phyloP scores from a whole-genome alignment of 1,140 invertebrate species.

The Pomacea maculata region DNA sequence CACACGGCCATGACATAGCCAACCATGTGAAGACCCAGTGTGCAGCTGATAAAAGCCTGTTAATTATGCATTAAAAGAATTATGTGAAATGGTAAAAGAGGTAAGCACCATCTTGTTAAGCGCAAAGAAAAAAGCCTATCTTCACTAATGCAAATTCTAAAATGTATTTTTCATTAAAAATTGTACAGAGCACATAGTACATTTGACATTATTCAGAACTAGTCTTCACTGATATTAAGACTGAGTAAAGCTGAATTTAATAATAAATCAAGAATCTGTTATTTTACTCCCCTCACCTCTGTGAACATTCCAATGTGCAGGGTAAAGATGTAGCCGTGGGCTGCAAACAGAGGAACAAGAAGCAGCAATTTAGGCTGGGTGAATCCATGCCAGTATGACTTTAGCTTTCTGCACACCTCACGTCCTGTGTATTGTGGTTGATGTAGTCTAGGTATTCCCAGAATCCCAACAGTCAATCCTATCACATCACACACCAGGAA shows the following conservation, averaged over 20 bases:
- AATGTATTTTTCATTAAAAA: background rate
- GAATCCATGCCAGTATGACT: slow-evolving; percentile 17
- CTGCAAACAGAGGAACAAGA: slow-evolving; percentile 18
- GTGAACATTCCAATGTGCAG: slow-evolving; percentile 9
- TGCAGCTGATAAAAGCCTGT: slow-evolving; percentile 90
- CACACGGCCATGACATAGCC: slow-evolving; percentile 96
- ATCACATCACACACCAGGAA: slow-evolving; percentile 18
- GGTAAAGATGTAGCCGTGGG: background rate
- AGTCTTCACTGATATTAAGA: too few relatives aligned
- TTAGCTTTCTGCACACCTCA: background rate
- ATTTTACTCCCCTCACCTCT: background rate
- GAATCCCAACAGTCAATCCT: background rate
- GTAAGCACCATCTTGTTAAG: background rate
- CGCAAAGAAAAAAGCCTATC: background rate
- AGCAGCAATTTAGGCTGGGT: slow-evolving; percentile 19
- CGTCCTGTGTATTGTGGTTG: slow-evolving; percentile 1
- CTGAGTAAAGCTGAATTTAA: too few relatives aligned
- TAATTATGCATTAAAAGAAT: slow-evolving; percentile 45
- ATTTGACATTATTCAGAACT: too few relatives aligned
- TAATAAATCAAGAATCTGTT: too few relatives aligned
- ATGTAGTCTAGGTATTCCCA: slow-evolving; percentile 11
- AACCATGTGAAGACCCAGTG: slow-evolving; percentile 85
- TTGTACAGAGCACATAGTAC: too few relatives aligned
- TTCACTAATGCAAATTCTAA: background rate
- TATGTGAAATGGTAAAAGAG: background rate